Evolutionary conservation across 2,797 vertebrate species (phyloP), one percentile per base, ranked within the genome.

Genomic region (Onychomys torridus): DNA sequence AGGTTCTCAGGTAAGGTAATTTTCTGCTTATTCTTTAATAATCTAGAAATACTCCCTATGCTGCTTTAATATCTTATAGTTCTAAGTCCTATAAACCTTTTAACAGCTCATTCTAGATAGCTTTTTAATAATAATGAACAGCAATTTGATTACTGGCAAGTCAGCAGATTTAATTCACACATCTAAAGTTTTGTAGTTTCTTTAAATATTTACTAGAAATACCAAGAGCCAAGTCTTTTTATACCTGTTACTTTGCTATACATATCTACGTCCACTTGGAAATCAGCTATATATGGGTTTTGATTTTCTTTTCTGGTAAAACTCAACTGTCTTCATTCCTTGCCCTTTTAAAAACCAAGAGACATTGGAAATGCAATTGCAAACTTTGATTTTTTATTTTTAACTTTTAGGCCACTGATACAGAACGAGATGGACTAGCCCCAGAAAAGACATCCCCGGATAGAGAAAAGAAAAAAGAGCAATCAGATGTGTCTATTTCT

Each of bases 401-500:
- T 49, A 91, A 0, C 13, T 0, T 97, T 84, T 89, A 99, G 99
- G 99, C 99, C 98, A 99, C 99, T 97, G 99, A 99, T 97, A 98
- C 99, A 97, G 99, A 99, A 96, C 99, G 99, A 91, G 99, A 99
- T 67, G 99, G 98, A 96, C 96, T 99, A 96, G 98, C 96, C 84
- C 98, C 98, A 84, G 99, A 99, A 98, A 99, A 98, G 93, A 98
- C 98, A 43, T 99, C 99, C 84, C 99, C 99, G 67, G 98, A 99
- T 97, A 98, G 98, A 97, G 99, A 99, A 93, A 99, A 98, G 98
- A 99, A 99, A 98, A 99, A 99, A 98, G 99, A 99, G 77, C 98
- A 97, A 55, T 99, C 99, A 98, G 99, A 99, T 97, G 98, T 99
- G 49, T 99, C 99, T 71, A 99, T 98, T 98, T 99, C 99, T 95